phyloP scores from a whole-genome alignment of 2,797 vertebrate species.

The Onychomys leucogaster region DNA sequence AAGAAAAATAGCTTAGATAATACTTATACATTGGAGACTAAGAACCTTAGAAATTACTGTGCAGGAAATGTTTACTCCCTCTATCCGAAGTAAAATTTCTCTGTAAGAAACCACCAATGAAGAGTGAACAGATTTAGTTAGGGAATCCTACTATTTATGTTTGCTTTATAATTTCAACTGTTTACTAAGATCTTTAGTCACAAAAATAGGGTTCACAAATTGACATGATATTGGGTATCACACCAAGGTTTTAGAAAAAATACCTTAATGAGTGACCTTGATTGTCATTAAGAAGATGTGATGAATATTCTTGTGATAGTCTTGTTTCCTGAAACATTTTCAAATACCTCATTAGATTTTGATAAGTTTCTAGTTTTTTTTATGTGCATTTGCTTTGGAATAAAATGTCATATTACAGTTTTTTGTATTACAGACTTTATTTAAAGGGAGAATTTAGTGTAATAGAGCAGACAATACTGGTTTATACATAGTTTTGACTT shows the following conservation, averaged over 20 bases:
- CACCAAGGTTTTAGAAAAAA: background rate
- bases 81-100: background rate
- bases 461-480: background rate
- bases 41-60: background rate
- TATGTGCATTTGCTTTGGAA: background rate
- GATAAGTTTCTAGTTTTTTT: background rate
- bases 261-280: background rate
- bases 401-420: background rate
- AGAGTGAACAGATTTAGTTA: background rate
- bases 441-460: background rate
- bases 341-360: background rate
- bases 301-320: background rate
- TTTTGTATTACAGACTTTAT: background rate
- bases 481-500: background rate
- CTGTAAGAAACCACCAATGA: background rate
- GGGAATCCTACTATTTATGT: background rate
- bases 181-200: background rate
- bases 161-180: background rate
- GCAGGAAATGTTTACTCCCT: background rate
- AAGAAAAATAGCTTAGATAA: background rate
- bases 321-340: background rate
- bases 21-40: background rate
- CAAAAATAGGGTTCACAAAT: background rate
- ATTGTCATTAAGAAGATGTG: background rate
- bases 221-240: background rate